Conservation (phyloP, 2,888 invertebrate genomes). For the Amblyjoppa fuscipennis region DNA sequence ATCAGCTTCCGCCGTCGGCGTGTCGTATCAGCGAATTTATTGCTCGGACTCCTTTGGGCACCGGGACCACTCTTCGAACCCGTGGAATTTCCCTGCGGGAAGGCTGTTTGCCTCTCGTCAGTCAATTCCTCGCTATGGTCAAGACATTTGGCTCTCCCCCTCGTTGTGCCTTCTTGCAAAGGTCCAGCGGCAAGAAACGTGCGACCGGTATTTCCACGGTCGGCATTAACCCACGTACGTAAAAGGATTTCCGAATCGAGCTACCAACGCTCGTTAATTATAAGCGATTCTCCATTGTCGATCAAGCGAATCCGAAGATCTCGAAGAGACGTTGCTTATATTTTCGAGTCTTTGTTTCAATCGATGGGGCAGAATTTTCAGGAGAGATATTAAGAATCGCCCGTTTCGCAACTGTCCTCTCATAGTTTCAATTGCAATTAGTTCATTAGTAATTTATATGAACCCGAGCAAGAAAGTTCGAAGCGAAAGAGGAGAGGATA, state of each 20-base stretch:
- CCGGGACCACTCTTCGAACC: constrained; percentile 53
- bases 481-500: constrained; percentile 16
- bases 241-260: constrained; percentile 53
- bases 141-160: constrained; percentile 69
- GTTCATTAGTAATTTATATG: constrained; percentile 1
- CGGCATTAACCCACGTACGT: constrained; percentile 46
- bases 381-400: neutral
- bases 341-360: neutral
- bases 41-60: constrained; percentile 67
- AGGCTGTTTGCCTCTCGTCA: constrained; percentile 72
- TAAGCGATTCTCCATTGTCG: constrained; percentile 16
- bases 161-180: constrained; percentile 30
- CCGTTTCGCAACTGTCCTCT: neutral
- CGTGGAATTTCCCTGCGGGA: constrained; percentile 70
- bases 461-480: constrained; percentile 6
- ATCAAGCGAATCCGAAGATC: neutral
- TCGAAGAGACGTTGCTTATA: neutral
- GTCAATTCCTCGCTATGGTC: constrained; percentile 75
- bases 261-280: constrained; percentile 9
- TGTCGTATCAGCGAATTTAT: constrained; percentile 74
- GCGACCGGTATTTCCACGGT: constrained; percentile 40
- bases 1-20: constrained; percentile 72
- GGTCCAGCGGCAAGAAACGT: constrained; percentile 46
- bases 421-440: neutral
- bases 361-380: neutral